Evolutionary conservation across 2,888 invertebrate species (phyloP).

Genomic region (Leptinotarsa haldemani): DNA sequence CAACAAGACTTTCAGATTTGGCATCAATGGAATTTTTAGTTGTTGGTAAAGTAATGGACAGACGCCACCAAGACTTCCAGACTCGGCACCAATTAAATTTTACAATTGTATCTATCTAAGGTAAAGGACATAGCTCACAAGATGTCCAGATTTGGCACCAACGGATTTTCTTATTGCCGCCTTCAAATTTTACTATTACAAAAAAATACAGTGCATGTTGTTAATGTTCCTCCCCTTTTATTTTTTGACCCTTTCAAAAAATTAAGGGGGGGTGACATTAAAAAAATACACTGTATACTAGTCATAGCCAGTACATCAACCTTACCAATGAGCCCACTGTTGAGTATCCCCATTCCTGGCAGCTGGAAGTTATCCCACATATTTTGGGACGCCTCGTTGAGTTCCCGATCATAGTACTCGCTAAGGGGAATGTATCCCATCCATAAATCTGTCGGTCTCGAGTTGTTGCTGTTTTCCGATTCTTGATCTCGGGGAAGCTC

Average conservation of each 20-base stretch:
- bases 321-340: constrained; percentile 61
- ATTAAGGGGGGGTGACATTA: too few relatives aligned
- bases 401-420: constrained; percentile 51
- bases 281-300: too few relatives aligned
- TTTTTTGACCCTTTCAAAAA: too few relatives aligned
- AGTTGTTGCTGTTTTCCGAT: constrained; percentile 48
- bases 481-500: constrained; percentile 48
- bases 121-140: not conserved
- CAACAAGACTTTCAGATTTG: too few relatives aligned
- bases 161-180: too few relatives aligned
- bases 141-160: not conserved
- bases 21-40: too few relatives aligned
- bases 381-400: constrained; percentile 47
- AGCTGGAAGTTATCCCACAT: constrained; percentile 49
- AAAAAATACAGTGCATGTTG: too few relatives aligned
- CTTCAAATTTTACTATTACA: too few relatives aligned
- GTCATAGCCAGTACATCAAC: not conserved
- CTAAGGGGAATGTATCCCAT: constrained; percentile 62
- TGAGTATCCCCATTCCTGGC: constrained; percentile 60
- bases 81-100: not conserved
- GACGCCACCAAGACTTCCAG: not conserved
- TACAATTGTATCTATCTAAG: not conserved
- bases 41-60: not conserved
- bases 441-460: constrained; percentile 63
- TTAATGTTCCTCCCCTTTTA: too few relatives aligned